These are phyloP conservation scores for Neoascia interrupta DNA, from an alignment of 2,888 invertebrate species.

Conservation along the genomic window DNA sequence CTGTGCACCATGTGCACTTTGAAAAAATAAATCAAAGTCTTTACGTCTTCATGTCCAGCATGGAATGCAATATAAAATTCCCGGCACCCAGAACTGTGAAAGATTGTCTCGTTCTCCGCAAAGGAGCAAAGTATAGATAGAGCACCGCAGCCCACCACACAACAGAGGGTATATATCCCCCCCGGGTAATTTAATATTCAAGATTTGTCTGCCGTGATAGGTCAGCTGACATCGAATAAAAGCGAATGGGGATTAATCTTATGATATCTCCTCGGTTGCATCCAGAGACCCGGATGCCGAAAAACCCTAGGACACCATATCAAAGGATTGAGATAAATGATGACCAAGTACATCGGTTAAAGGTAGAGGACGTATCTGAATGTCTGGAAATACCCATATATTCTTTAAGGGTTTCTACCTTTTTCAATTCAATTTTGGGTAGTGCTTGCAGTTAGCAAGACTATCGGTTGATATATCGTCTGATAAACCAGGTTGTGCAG, in stretches of 20 bases:
- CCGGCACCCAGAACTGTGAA: background rate
- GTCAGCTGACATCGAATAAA: constrained; percentile 7
- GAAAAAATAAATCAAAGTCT: too few species aligned
- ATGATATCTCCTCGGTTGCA: background rate
- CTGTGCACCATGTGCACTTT: too few species aligned
- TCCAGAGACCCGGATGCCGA: background rate
- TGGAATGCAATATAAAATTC: background rate
- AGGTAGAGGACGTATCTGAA: background rate
- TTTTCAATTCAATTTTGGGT: background rate
- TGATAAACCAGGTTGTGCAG: background rate
- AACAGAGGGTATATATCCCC: background rate
- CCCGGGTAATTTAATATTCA: background rate
- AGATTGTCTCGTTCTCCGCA: background rate
- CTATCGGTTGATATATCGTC: background rate
- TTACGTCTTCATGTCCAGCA: too few species aligned
- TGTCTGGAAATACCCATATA: background rate
- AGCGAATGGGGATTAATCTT: constrained; percentile 12
- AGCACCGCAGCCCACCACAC: too few species aligned
- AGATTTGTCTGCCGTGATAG: constrained; percentile 8
- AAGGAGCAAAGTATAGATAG: too few species aligned
- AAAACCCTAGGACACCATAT: too few species aligned
- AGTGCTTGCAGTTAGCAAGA: too few species aligned
- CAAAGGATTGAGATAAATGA: background rate
- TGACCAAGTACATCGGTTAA: background rate
- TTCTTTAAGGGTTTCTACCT: background rate